Evolutionary conservation across 2,797 vertebrate genomes (phyloP).

Genomic region (Kryptopterus vitreolus): DNA sequence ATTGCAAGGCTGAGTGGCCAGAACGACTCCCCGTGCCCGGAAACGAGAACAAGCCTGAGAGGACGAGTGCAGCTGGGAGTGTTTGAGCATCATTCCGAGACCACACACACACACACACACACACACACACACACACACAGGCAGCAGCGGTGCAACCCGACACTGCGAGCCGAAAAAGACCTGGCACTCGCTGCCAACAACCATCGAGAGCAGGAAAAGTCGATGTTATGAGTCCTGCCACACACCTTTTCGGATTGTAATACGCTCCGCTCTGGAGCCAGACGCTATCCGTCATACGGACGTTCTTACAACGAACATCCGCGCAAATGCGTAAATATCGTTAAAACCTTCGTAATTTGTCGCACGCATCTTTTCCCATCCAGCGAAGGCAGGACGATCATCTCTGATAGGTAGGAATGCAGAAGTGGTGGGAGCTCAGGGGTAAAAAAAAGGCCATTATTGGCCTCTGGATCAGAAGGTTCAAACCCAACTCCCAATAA

Average conservation of each 20-base stretch:
- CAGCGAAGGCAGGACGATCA: too few relatives aligned
- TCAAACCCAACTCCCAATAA: too few relatives aligned
- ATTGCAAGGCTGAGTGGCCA: constrained; percentile 23
- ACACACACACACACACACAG: too few relatives aligned
- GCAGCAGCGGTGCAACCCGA: constrained; percentile 48
- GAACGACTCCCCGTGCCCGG: constrained; percentile 32
- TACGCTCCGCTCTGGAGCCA: neutral
- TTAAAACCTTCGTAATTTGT: neutral
- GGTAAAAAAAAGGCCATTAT: too few relatives aligned
- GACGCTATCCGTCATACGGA: constrained; percentile 16
- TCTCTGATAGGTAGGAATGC: too few relatives aligned
- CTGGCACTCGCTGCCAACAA: constrained; percentile 42
- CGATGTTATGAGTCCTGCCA: constrained; percentile 37
- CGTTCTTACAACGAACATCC: neutral
- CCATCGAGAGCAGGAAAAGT: constrained; percentile 48
- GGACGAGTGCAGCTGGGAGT: constrained; percentile 39
- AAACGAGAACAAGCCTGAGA: constrained; percentile 23
- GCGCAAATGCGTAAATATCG: neutral
- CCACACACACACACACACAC: too few relatives aligned
- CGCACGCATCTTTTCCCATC: too few relatives aligned
- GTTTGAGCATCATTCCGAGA: constrained; percentile 47
- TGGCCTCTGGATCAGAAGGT: too few relatives aligned
- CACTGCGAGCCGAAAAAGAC: constrained; percentile 49
- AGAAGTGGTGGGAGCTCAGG: too few relatives aligned
- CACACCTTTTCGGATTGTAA: constrained; percentile 25